Percentiles rank a stretch among this genome's conserved stretches.
These are phyloP conservation scores for Orientallactaga bullata DNA, from an alignment of 2,113 vertebrate species.

Conservation along the genomic window DNA sequence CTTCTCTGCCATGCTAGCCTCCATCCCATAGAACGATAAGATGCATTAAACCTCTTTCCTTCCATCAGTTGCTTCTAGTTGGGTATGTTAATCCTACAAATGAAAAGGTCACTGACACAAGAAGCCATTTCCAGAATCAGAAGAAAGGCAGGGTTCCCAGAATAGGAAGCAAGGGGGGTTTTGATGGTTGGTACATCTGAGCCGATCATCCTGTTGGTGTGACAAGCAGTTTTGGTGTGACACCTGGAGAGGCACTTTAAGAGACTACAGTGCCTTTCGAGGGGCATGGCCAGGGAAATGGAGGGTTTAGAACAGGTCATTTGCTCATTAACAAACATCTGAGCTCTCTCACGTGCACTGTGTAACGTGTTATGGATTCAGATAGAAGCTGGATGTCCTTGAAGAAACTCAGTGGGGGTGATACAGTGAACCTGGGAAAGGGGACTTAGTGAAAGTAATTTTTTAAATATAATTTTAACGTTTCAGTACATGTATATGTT, in stretches of 20 bases:
- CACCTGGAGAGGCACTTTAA: not conserved
- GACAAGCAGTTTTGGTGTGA: not conserved
- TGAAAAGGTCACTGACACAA: too few species aligned
- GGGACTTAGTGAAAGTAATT: not conserved
- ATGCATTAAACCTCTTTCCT: too few species aligned
- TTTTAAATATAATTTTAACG: too few species aligned
- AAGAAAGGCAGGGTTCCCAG: not conserved
- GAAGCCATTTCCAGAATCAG: not conserved
- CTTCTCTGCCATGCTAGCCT: too few species aligned
- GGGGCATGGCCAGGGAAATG: not conserved
- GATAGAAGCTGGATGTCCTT: not conserved
- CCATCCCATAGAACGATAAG: too few species aligned
- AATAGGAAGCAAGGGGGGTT: not conserved
- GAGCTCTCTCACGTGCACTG: accelerated
- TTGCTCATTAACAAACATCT: not conserved
- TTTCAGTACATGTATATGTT: too few species aligned
- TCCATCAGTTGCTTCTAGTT: too few species aligned
- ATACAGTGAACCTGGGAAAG: not conserved
- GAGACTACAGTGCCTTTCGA: not conserved
- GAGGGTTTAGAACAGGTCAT: not conserved
- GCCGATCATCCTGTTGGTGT: not conserved
- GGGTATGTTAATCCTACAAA: too few species aligned
- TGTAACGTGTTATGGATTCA: not conserved
- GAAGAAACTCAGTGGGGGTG: not conserved
- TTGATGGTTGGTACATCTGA: not conserved